Evolutionary conservation across 2,113 vertebrate species (phyloP), one percentile per base, ranked within the genome.

Genomic region (Carassius carassius): DNA sequence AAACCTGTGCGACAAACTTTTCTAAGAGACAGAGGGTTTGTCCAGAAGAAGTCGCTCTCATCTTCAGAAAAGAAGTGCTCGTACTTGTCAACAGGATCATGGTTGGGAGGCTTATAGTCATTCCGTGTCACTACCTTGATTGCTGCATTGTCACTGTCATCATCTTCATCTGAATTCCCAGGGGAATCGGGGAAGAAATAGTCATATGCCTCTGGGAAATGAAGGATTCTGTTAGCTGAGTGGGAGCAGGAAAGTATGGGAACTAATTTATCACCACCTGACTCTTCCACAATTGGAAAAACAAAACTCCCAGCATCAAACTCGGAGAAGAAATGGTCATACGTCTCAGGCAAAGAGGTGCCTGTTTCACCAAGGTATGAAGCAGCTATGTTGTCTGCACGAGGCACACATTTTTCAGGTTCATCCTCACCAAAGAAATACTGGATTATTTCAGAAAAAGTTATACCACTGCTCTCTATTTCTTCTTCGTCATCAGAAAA

Each of bases 321-420:
- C 5, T 97, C 96, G 0, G 95, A 96, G 82, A 96, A 97, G 65
- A 99, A 95, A 85, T 95, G 93, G 4, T 99, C 97, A 0, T 97
- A 98, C 16, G 92, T 95, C 91, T 99, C 97, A 0, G 96, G 94
- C 67, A 96, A 93, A 0, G 96, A 96, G 91, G 92, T 0, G 88
- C 72, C 91, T 19, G 92, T 0, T 89, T 44, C 91, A n/a, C 82
- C 87, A 29, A 1, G 37, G 56, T 35, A 89, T 12, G 49, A 84
- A 25, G 60, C 13, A 13, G 73, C 29, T 25, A 69, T 17, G 60
- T 83, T 83, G 13, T 92, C 90, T 72, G 82, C 51, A 11, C 60
- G 76, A 25, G 91, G 60, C 0, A 60, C 88, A 16, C 47, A 86
- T 3, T 85, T 56, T 35, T 78, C 35, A 0, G 92, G 73, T 72